These are phyloP conservation scores for Sparidentex hasta DNA, from an alignment of 2,797 vertebrate genomes.

Conservation along the genomic window DNA sequence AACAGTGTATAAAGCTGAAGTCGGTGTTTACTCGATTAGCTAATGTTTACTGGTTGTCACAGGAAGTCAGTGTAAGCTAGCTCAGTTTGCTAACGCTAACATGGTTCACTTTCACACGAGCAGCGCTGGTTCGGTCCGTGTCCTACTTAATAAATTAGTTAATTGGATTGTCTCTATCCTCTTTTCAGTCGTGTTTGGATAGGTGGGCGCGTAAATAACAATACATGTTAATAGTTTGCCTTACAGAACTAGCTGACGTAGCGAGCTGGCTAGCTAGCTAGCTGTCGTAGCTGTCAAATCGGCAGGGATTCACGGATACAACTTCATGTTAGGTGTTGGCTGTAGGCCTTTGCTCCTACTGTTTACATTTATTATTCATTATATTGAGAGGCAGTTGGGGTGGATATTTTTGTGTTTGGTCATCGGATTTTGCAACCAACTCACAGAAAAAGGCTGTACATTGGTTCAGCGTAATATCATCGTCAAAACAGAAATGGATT, in stretches of 20 bases:
- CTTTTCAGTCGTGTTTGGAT: rapidly evolving
- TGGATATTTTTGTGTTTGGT: background rate
- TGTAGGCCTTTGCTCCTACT: background rate
- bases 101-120: background rate
- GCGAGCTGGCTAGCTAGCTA: background rate
- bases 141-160: constrained; percentile 7
- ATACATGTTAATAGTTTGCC: too few relatives aligned
- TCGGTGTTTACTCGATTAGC: too few relatives aligned
- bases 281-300: background rate
- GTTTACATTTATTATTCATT: background rate
- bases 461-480: background rate
- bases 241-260: background rate
- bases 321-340: background rate
- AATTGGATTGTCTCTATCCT: constrained; percentile 32
- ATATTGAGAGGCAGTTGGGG: background rate
- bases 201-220: background rate
- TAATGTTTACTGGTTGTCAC: background rate
- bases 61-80: constrained; percentile 17
- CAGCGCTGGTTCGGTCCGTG: background rate
- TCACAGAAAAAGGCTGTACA: background rate
- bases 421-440: background rate
- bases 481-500: background rate
- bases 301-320: too few relatives aligned
- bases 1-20: rapidly evolving
- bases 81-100: constrained; percentile 48